Evolutionary conservation across 2,888 invertebrate genomes (phyloP).

Genomic region (Megastigmus dorsalis): DNA sequence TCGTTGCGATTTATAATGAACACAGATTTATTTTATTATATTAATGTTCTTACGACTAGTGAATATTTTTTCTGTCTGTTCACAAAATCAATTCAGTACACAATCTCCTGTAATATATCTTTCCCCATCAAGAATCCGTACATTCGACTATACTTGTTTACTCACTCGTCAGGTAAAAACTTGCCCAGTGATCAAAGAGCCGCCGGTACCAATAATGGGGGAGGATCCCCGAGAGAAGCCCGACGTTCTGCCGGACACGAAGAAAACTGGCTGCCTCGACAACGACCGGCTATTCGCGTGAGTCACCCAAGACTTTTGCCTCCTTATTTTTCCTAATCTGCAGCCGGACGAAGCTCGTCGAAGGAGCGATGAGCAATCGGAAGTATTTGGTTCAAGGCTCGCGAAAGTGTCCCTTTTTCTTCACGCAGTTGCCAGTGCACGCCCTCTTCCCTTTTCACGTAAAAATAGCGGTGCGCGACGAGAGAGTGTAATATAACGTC

Average conservation of each 20-base stretch:
- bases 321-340: slow-evolving; percentile 47
- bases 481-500: background rate
- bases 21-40: too few species aligned
- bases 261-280: slow-evolving; percentile 13
- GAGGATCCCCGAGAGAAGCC: slow-evolving; percentile 28
- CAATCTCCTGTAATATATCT: background rate
- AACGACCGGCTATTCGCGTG: slow-evolving; percentile 41
- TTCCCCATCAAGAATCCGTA: background rate
- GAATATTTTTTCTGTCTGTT: background rate
- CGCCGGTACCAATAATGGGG: background rate
- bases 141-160: background rate
- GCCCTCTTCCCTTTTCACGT: background rate
- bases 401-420: background rate
- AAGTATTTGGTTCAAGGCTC: slow-evolving; percentile 55
- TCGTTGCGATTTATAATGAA: background rate
- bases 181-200: background rate
- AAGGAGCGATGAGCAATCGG: slow-evolving; percentile 43
- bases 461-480: slow-evolving; percentile 44
- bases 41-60: too few species aligned
- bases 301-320: slow-evolving; percentile 43
- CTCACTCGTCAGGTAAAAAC: slow-evolving; percentile 30
- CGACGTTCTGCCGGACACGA: slow-evolving; percentile 17
- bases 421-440: background rate
- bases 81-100: too few species aligned
- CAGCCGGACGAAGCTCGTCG: background rate